Evolutionary conservation across 2,888 invertebrate species (phyloP), one percentile per base, ranked within the genome.

Genomic region (Crocallis elinguaria): DNA sequence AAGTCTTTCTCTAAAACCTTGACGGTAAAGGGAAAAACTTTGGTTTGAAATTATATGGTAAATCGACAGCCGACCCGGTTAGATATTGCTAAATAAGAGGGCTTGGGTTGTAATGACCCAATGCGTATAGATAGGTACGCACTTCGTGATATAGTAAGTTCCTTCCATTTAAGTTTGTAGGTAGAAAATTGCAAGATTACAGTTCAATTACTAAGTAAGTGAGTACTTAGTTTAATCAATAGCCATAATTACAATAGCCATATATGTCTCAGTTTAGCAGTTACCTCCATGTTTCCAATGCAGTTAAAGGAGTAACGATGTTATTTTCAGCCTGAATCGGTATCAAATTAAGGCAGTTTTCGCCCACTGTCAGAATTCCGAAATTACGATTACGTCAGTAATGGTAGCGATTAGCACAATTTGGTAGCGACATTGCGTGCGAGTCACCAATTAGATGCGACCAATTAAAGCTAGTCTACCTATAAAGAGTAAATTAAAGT

Each of bases 381-480:
- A n/a, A n/a, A n/a, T n/a, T 64, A 69, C 78, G 72, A 80, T 82
- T 83, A 74, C 70, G 64, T 74, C 73, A 73, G 70, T 73, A 75
- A 79, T 79, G 75, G 71, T 69, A 72, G 62, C 78, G 75, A 84
- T 87, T 84, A 82, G 75, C 66, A 79, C 79, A 81, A 80, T 83
- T 82, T 76, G 74, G 79, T 77, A 71, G 82, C 77, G 77, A 81
- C 77, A 68, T 87, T 67, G 83, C 89, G 84, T 88, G 88, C 62
- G 62, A 58, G 54, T 67, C 68, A 45, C 57, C 84, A 83, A 82
- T 86, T 77, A 82, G 73, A 62, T 66, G 67, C 50, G 41, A 67
- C 61, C 79, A 82, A 84, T 85, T 86, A 82, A 78, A 78, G 72
- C 69, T 64, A 66, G 64, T 69, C 66, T 60, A 69, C 67, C 52